Percentiles rank a stretch among this genome's conserved stretches.
Evolutionary conservation across 2,797 vertebrate genomes (phyloP).

Genomic region (Lemur catta): DNA sequence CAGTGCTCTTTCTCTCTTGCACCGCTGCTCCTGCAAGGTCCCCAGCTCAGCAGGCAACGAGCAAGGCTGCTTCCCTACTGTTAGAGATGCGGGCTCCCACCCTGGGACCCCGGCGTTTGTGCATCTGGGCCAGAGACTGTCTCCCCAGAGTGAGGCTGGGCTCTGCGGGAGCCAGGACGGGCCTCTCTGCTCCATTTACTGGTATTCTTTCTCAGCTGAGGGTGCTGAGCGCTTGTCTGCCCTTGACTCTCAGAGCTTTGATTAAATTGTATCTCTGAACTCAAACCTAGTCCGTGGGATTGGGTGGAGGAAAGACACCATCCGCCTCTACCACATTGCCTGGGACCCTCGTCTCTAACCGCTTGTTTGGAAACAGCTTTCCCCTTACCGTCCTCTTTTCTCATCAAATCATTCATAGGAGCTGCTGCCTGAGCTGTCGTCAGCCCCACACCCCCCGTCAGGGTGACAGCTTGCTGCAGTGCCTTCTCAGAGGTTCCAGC

Average conservation of each 20-base stretch:
- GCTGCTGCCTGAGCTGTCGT: not conserved
- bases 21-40: not conserved
- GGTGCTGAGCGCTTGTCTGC: not conserved
- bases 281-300: not conserved
- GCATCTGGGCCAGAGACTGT: not conserved
- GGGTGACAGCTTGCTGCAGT: not conserved
- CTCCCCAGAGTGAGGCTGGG: no score
- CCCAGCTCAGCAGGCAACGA: no score
- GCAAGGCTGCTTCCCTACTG: not conserved
- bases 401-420: not conserved
- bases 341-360: not conserved
- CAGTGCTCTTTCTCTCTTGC: rapidly evolving
- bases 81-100: not conserved
- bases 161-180: not conserved
- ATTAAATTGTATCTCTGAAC: not conserved
- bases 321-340: not conserved
- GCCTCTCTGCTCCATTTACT: not conserved
- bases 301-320: not conserved
- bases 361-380: not conserved
- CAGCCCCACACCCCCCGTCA: no score
- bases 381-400: not conserved
- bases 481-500: not conserved
- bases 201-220: not conserved
- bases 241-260: not conserved
- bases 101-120: no score